Conservation (phyloP, 2,797 vertebrate genomes). For the Brotula barbata region DNA sequence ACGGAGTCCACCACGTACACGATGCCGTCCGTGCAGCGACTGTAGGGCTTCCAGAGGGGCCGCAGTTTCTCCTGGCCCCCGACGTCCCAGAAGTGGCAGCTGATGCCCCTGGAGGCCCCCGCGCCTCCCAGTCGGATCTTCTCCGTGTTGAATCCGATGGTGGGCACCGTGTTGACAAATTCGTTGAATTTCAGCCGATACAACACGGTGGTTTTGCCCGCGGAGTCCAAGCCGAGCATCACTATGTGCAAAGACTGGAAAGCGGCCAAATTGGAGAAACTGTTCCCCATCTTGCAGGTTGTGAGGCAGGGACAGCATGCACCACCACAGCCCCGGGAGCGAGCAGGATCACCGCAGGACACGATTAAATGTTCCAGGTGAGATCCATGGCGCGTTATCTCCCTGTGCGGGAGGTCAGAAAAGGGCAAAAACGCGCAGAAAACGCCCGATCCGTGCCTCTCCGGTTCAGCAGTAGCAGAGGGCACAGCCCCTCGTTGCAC, state of each 20-base stretch:
- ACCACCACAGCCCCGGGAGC: conserved; percentile 10
- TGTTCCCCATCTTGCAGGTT: conserved; percentile 86
- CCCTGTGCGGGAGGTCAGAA: conserved; percentile 10
- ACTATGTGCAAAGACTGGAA: conserved; percentile 98
- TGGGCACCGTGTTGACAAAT: conserved; percentile 98
- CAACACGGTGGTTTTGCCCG: conserved; percentile 95
- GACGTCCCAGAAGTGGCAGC: conserved; percentile 98
- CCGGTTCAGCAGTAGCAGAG: conserved; percentile 38
- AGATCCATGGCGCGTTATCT: conserved; percentile 28
- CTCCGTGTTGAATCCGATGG: conserved; percentile 98
- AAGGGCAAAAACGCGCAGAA: conserved; percentile 1
- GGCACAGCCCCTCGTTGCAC: conserved; percentile 44
- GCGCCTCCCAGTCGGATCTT: conserved; percentile 90
- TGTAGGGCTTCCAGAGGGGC: conserved; percentile 98
- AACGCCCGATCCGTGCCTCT: conserved; percentile 13
- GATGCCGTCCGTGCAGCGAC: conserved; percentile 96
- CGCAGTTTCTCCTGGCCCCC: conserved; percentile 97
- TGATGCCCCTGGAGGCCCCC: conserved; percentile 88
- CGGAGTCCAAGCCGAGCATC: conserved; percentile 96
- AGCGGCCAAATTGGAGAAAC: conserved; percentile 90
- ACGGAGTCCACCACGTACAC: conserved; percentile 99
- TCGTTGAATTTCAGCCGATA: conserved; percentile 97
- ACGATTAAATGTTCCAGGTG: conserved; percentile 23
- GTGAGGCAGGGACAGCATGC: conserved; percentile 6
- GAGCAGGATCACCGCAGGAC: conserved; percentile 12